Evolutionary conservation across 2,888 invertebrate species (phyloP), one percentile per base, ranked within the genome.

Genomic region (Napeogenes inachia): DNA sequence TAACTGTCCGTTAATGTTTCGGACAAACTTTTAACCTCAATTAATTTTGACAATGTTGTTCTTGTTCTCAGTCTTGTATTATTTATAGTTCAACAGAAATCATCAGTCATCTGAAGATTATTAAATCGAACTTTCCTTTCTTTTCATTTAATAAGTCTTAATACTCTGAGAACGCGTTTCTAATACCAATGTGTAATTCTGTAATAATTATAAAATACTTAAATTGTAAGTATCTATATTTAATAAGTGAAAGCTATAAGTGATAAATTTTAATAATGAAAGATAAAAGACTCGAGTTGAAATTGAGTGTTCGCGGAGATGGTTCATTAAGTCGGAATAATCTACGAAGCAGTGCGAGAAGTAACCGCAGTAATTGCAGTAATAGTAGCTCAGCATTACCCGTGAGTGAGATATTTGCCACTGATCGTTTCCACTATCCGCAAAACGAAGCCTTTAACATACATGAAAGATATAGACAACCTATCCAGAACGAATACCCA

Each of bases 201-300:
- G 32, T 47, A 38, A 42, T 59, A 13, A 30, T 47, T 30, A 45
- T 45, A 32, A 54, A 53, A 50, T 57, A 33, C 42, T 54, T 33
- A 38, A 53, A 54, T 57, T 30, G 50, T 54, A 21, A 21, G 21
- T 21, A 6, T 6, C n/a, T 13, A 47, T n/a, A 21, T 58, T 35
- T 21, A 42, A 42, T 42, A 10, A 53, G 58, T 33, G 13, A 61
- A 57, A 73, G 69, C 47, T 73, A 71, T 69, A 55, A 64, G 68
- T 62, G 70, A 70, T 65, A 65, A 56, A 66, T 66, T 71, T 54
- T 67, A 71, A 85, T 66, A 66, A 90, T 90, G 90, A 90, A 83
- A 81, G 85, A 90, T 71, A 89, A 87, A 79, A 86, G 88, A 80
- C 75, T 91, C 45, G 85, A 91, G 81, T 77, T 91, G 62, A 91